Evolutionary conservation across 1,140 invertebrate genomes (phyloP).

Genomic region (Archegozetes longisetosus): DNA sequence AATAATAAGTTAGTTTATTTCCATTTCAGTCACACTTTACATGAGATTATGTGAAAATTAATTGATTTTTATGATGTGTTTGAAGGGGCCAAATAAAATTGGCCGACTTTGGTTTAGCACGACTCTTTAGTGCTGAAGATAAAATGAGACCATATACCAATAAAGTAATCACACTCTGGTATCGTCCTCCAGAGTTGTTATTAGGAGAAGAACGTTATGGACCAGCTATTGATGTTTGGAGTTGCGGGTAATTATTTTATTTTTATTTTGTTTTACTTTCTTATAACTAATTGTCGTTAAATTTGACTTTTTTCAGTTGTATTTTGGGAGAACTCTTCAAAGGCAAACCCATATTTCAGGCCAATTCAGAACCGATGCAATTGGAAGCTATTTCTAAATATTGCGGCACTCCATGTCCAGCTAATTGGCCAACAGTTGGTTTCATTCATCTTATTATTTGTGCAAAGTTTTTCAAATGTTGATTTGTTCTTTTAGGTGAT

Average conservation of each 20-base stretch:
- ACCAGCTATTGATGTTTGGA: conserved; percentile 97
- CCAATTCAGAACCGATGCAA: conserved; percentile 80
- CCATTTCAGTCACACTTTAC: conserved; percentile 9
- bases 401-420: conserved; percentile 89
- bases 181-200: conserved; percentile 88
- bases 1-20: conserved; percentile 75
- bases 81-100: conserved; percentile 94
- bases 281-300: not conserved
- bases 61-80: conserved; percentile 18
- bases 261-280: not conserved
- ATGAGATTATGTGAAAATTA: not conserved
- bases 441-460: conserved; percentile 5
- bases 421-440: conserved; percentile 52
- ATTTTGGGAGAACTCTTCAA: conserved; percentile 95
- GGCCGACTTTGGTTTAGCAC: conserved; percentile 93
- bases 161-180: conserved; percentile 98
- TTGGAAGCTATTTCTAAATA: conserved; percentile 83
- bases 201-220: conserved; percentile 96
- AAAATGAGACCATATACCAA: conserved; percentile 84
- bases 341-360: conserved; percentile 92
- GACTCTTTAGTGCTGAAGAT: conserved; percentile 89
- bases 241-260: conserved; percentile 53
- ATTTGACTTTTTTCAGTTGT: conserved; percentile 39
- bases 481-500: conserved; percentile 50
- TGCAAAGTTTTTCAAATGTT: not conserved